A percentile compares a stretch with the other conserved stretches of the same genome.
Evolutionary conservation across 2,113 vertebrate species (phyloP).

Genomic region (Silurus asotus): DNA sequence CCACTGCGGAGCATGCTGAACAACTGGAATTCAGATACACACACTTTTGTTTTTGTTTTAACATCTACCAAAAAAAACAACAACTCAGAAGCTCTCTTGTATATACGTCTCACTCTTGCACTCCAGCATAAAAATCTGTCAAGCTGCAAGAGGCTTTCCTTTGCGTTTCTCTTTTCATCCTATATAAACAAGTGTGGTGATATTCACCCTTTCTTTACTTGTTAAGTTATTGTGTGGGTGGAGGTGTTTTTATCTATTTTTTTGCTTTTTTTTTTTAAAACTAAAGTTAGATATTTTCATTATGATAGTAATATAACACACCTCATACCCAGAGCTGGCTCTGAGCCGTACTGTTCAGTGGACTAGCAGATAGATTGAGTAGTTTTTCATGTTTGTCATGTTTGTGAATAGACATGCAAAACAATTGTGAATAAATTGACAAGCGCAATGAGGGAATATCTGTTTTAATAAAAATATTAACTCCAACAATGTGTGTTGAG

Average conservation of each 20-base stretch:
- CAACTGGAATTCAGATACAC: background rate
- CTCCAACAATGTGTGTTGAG: constrained; percentile 45
- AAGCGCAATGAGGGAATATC: constrained; percentile 40
- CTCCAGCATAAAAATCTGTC: constrained; percentile 49
- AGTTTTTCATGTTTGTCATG: background rate
- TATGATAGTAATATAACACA: constrained; percentile 74
- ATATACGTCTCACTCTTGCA: constrained; percentile 54
- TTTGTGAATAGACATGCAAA: background rate
- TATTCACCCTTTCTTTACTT: constrained; percentile 59
- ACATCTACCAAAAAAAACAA: background rate
- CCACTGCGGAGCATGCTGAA: constrained; percentile 18
- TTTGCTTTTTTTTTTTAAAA: constrained; percentile 62
- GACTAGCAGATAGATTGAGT: background rate
- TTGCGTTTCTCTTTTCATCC: constrained; percentile 37
- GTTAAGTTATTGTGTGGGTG: constrained; percentile 89
- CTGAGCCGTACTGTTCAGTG: background rate
- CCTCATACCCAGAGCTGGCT: constrained; percentile 57
- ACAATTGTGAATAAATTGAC: background rate
- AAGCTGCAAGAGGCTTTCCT: constrained; percentile 50
- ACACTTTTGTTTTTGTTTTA: constrained; percentile 1
- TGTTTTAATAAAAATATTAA: constrained; percentile 60
- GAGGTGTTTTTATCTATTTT: constrained; percentile 70
- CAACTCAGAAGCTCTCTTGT: constrained; percentile 41
- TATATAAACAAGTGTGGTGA: constrained; percentile 37
- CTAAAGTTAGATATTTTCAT: constrained; percentile 74